Evolutionary conservation across 2,797 vertebrate genomes (phyloP).

Genomic region (Coregonus ussuriensis): DNA sequence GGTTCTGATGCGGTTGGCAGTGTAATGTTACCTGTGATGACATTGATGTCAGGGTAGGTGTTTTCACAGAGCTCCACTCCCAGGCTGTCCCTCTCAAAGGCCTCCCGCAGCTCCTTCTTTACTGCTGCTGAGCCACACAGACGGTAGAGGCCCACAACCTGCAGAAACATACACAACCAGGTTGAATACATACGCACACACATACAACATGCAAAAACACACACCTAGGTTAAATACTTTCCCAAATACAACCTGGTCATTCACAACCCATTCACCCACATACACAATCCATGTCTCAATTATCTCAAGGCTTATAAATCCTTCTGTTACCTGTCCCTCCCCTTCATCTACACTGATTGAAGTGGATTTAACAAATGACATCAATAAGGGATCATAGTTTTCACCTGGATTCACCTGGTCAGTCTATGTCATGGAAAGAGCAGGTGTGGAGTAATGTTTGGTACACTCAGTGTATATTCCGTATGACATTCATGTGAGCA

Average conservation of each 20-base stretch:
- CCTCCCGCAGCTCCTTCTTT: conserved; percentile 97
- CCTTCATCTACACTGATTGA: too few species aligned
- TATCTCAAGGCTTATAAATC: too few species aligned
- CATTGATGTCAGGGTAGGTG: conserved; percentile 95
- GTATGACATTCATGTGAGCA: too few species aligned
- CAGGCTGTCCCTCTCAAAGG: conserved; percentile 92
- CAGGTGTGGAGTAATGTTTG: too few species aligned
- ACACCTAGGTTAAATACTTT: neutral
- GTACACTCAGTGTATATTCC: too few species aligned
- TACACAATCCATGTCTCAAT: neutral
- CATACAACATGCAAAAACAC: conserved; percentile 15
- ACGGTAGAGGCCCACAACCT: conserved; percentile 97
- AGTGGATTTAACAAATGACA: too few species aligned
- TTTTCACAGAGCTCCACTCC: conserved; percentile 86
- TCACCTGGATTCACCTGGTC: too few species aligned
- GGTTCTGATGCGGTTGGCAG: too few species aligned
- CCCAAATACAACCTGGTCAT: conserved; percentile 24
- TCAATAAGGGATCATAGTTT: too few species aligned
- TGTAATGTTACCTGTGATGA: conserved; percentile 91
- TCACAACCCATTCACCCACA: conserved; percentile 9
- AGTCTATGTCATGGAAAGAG: too few species aligned
- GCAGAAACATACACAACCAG: conserved; percentile 34
- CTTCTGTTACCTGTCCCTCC: too few species aligned
- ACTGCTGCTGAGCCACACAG: conserved; percentile 95
- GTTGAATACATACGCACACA: conserved; percentile 45